Conservation (phyloP, 1,140 invertebrate genomes). For the Ips nitidus region DNA sequence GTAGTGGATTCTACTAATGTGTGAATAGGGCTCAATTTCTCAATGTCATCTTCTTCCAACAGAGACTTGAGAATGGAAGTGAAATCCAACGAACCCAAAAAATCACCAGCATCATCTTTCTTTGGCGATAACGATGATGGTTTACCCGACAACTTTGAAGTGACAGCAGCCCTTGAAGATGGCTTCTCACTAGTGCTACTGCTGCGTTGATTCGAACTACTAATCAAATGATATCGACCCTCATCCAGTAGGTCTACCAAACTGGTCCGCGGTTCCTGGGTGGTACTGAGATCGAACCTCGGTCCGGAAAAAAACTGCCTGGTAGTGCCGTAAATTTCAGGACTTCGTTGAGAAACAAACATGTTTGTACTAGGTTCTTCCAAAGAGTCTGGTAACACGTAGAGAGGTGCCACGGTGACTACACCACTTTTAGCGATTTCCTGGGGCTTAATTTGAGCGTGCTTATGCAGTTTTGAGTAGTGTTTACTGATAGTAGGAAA, state of each 20-base stretch:
- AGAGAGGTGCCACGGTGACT: constrained; percentile 37
- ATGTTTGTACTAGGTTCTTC: constrained; percentile 31
- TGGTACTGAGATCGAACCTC: constrained; percentile 37
- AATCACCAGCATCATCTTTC: constrained; percentile 21
- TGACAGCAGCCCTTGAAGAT: too few species aligned
- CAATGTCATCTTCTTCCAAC: too few species aligned
- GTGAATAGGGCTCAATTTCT: too few species aligned
- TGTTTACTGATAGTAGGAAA: constrained; percentile 60
- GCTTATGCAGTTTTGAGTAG: constrained; percentile 59
- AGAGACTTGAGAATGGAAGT: background rate
- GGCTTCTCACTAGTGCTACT: background rate
- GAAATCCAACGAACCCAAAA: constrained; percentile 31
- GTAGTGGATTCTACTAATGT: too few species aligned
- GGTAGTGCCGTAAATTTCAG: constrained; percentile 40
- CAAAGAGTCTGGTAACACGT: constrained; percentile 38
- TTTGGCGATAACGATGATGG: constrained; percentile 10
- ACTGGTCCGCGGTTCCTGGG: constrained; percentile 21
- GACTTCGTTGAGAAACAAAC: constrained; percentile 32
- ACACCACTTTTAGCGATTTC: constrained; percentile 18
- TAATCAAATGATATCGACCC: constrained; percentile 18
- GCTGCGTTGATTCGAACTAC: constrained; percentile 15
- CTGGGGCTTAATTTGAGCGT: constrained; percentile 45
- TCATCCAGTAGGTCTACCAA: background rate
- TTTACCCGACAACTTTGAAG: too few species aligned
- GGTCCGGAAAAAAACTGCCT: constrained; percentile 43